These are phyloP conservation scores for Chiloscyllium plagiosum DNA, from an alignment of 2,113 vertebrate species.

Conservation along the genomic window DNA sequence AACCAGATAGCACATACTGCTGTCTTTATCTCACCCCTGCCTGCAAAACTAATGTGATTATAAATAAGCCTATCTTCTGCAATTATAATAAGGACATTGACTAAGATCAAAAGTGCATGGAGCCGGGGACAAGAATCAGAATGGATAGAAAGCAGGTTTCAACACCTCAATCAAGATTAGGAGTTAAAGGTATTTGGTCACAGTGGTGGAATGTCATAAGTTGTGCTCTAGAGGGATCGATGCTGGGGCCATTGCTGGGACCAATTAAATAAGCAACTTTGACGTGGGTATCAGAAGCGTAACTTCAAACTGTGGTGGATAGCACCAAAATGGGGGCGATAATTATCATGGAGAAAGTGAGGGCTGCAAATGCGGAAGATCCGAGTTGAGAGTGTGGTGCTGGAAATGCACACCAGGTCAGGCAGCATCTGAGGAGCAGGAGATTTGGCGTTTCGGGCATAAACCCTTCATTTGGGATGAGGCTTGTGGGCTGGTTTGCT, in stretches of 20 bases:
- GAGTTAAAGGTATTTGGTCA: not conserved
- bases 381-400: too few relatives aligned
- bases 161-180: not conserved
- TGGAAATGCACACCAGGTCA: too few relatives aligned
- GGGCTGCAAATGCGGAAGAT: too few relatives aligned
- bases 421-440: too few relatives aligned
- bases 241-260: not conserved
- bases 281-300: not conserved
- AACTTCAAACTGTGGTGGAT: not conserved
- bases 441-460: too few relatives aligned
- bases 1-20: not conserved
- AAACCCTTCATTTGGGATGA: too few relatives aligned
- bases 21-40: not conserved
- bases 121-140: not conserved
- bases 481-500: too few relatives aligned
- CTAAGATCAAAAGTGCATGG: too few relatives aligned
- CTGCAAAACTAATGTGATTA: not conserved
- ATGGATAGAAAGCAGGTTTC: too few relatives aligned
- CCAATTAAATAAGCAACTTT: not conserved
- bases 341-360: too few relatives aligned
- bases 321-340: not conserved
- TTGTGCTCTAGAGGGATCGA: not conserved
- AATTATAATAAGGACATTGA: not conserved
- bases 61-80: not conserved
- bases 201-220: not conserved